A percentile compares a stretch with the other conserved stretches of the same genome.
These are phyloP conservation scores for Eufriesea mexicana DNA, from an alignment of 1,140 invertebrate genomes.

Conservation along the genomic window DNA sequence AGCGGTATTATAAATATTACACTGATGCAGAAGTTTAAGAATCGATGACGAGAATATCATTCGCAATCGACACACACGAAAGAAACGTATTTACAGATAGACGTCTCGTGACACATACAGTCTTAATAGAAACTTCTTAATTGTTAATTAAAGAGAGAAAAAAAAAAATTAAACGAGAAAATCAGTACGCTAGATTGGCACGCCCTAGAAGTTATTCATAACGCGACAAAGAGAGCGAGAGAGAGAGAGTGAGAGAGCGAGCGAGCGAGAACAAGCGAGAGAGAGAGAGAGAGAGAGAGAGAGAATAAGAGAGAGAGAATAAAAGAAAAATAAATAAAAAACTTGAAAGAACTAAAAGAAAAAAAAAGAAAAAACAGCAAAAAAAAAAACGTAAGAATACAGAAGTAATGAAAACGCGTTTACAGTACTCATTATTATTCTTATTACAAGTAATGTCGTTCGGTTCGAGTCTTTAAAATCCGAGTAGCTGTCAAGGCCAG, in stretches of 20 bases:
- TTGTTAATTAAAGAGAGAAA: conserved; percentile 51
- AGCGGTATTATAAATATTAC: conserved; percentile 38
- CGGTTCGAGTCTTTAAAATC: conserved; percentile 73
- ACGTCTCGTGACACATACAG: conserved; percentile 65
- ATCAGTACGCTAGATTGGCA: conserved; percentile 70
- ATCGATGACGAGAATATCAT: conserved; percentile 53
- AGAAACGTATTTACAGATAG: conserved; percentile 50
- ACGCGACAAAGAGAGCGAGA: not conserved
- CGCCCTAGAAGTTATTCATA: conserved; percentile 61
- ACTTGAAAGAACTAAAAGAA: conserved; percentile 33
- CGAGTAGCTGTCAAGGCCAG: conserved; percentile 69
- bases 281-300: not conserved
- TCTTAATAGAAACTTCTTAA: conserved; percentile 61
- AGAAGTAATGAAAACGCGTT: conserved; percentile 74
- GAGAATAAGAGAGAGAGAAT: not conserved
- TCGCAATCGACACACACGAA: conserved; percentile 14
- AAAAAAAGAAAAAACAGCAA: conserved; percentile 53
- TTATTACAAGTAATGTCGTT: conserved; percentile 69
- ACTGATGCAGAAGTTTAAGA: conserved; percentile 36
- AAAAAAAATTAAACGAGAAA: conserved; percentile 28
- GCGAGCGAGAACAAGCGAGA: not conserved
- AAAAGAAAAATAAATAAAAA: conserved; percentile 39
- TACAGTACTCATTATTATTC: conserved; percentile 71
- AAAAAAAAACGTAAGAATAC: conserved; percentile 56
- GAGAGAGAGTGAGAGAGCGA: not conserved